Percentiles rank a stretch among this genome's conserved stretches.
Conservation (phyloP, 2,888 invertebrate species). For the Smittia sp. region DNA sequence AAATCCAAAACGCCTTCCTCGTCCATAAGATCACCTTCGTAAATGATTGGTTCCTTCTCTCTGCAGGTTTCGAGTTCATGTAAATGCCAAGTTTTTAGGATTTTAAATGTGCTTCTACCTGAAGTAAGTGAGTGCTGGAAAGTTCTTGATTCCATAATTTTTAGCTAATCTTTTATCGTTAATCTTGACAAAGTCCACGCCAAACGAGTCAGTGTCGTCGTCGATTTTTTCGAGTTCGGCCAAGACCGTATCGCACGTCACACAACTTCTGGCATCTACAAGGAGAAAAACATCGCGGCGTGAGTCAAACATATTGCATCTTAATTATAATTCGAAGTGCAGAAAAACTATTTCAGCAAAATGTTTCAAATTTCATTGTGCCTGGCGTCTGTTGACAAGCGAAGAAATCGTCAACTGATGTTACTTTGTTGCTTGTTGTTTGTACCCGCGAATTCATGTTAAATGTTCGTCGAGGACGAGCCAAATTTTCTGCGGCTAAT, state of each 20-base stretch:
- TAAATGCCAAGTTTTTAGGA: neutral
- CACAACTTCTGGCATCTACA: constrained; percentile 86
- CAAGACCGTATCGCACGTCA: constrained; percentile 86
- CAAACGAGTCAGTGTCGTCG: constrained; percentile 91
- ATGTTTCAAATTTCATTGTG: neutral
- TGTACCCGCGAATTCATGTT: neutral
- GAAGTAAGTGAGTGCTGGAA: constrained; percentile 95
- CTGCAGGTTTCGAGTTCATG: constrained; percentile 52
- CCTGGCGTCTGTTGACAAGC: neutral
- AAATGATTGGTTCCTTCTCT: constrained; percentile 93
- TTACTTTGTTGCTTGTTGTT: neutral
- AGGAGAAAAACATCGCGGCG: constrained; percentile 43
- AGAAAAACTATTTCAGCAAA: neutral
- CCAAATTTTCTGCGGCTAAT: neutral
- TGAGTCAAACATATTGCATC: neutral
- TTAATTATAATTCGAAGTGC: neutral
- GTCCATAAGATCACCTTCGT: constrained; percentile 95
- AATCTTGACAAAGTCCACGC: constrained; percentile 93
- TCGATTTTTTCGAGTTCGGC: constrained; percentile 91
- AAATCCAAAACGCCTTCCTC: constrained; percentile 91
- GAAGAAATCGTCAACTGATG: neutral
- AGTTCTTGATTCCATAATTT: constrained; percentile 92
- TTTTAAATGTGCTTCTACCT: constrained; percentile 47
- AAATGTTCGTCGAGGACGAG: no score
- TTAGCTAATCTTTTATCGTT: constrained; percentile 95